Evolutionary conservation across 2,113 vertebrate genomes (phyloP).

Genomic region (chimpanzee (Pan troglodytes)): DNA sequence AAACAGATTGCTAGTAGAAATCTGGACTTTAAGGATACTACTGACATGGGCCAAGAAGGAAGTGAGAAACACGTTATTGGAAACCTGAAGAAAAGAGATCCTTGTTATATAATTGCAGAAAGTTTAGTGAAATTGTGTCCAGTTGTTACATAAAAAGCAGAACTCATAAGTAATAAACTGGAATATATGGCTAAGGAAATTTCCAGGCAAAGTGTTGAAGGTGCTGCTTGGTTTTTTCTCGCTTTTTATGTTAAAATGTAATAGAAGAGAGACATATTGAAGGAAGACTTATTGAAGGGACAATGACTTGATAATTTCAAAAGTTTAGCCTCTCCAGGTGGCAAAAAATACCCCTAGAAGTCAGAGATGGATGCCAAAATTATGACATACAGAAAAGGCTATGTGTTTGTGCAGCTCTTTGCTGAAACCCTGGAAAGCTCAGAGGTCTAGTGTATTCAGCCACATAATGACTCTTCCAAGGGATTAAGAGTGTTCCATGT

Average conservation of each 20-base stretch:
- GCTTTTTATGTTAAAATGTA: not conserved
- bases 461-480: not conserved
- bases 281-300: not conserved
- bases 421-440: not conserved
- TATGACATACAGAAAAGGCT: not conserved
- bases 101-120: not conserved
- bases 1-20: not conserved
- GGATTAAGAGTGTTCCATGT: not conserved
- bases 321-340: not conserved
- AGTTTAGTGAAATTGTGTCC: not conserved
- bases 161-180: no score
- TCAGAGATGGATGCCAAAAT: not conserved
- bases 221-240: not conserved
- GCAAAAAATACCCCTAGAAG: not conserved
- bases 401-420: not conserved
- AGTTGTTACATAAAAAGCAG: not conserved
- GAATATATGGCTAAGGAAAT: not conserved
- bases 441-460: no score
- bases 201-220: not conserved
- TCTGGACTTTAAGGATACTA: not conserved
- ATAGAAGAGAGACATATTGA: not conserved
- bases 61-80: not conserved
- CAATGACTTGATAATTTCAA: not conserved
- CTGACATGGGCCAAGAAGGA: not conserved
- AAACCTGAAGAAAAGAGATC: not conserved